A percentile compares a stretch with the other conserved stretches of the same genome.
These are phyloP conservation scores for Thalassaphorura encarpata DNA, from an alignment of 1,140 invertebrate genomes.

Conservation along the genomic window DNA sequence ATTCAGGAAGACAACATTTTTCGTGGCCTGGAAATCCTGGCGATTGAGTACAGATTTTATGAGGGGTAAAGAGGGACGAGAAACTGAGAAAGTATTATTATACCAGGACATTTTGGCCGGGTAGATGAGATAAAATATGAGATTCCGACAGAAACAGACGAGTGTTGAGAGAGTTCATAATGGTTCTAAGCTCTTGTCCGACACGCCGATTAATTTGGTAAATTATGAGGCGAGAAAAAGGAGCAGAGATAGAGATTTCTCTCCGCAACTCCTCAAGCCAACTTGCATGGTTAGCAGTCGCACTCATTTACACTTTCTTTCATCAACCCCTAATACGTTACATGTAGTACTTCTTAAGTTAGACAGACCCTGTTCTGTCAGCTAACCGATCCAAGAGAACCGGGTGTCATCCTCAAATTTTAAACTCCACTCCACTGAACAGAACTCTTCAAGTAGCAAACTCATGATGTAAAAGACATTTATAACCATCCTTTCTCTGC, in stretches of 20 bases:
- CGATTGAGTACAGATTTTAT: no score
- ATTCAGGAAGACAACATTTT: no score
- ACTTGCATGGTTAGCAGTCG: neutral
- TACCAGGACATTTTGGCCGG: no score
- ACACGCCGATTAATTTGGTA: conserved; percentile 33
- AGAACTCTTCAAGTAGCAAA: neutral
- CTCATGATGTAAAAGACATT: neutral
- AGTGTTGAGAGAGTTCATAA: conserved; percentile 24
- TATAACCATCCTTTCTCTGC: neutral
- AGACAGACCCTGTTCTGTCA: neutral
- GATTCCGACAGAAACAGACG: neutral
- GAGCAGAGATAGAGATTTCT: neutral
- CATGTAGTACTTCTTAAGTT: neutral
- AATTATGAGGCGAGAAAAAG: conserved; percentile 29
- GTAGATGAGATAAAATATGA: neutral
- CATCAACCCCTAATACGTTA: neutral
- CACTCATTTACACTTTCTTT: neutral
- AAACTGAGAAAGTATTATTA: no score
- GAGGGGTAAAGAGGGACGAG: no score
- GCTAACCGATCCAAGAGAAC: neutral
- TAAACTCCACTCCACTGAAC: neutral
- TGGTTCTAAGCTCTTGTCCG: conserved; percentile 22
- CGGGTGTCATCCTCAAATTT: neutral
- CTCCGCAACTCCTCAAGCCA: neutral
- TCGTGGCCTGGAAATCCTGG: no score